Conservation (phyloP, 2,113 vertebrate genomes). For the rabbit (Oryctolagus cuniculus) region mOryCun1.1 NC_091449.1:1365001-1365500, state of each 20-base stretch:
- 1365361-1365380: too few relatives aligned
- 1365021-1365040: background rate
- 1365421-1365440: too few relatives aligned
- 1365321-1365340: too few relatives aligned
- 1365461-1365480: too few relatives aligned
- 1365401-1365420: too few relatives aligned
- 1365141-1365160: background rate
- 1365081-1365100: background rate
- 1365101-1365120: background rate
- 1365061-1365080: background rate
- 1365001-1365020: background rate
- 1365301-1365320: too few relatives aligned
- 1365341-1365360: too few relatives aligned
- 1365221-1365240: background rate
- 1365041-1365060: background rate
- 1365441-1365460: too few relatives aligned
- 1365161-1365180: background rate
- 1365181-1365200: background rate
- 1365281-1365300: background rate
- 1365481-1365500: too few relatives aligned
- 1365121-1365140: background rate
- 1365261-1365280: background rate
- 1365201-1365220: too few relatives aligned
- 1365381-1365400: too few relatives aligned
- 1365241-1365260: background rate